Base-by-base conservation (phyloP, 2,888 invertebrate genomes). In the Autographa gamma region DNA sequence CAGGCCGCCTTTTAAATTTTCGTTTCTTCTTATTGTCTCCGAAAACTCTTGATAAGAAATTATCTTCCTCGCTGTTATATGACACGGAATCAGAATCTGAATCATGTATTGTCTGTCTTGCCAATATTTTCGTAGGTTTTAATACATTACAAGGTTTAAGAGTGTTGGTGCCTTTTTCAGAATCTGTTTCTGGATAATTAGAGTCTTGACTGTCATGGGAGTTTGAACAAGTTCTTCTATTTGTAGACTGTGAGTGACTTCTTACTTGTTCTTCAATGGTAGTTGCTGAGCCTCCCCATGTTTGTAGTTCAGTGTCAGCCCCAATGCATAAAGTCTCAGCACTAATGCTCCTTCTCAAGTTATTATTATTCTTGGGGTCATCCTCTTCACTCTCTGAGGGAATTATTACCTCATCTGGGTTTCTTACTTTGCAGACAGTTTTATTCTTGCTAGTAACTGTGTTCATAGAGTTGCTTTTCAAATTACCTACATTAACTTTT, bases 351-450 rank as follows among this genome's bases (percentile, higher is more conserved):
- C 92, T 90, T 60, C 79, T 81, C 43, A 79, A 76, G 43, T 68
- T 64, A 52, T 86, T 82, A 34, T 63, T 52, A 66, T 72, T 81
- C 71, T 84, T 65, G 74, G 69, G 68, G 56, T 92, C 92, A 67
- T 89, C 88, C 58, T 93, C 94, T 88, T 94, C 94, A 88, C 89
- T 92, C 4, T 93, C 93, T 69, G 91, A 91, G 74, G 83, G 66
- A 62, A 94, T 84, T 14, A 82, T 81, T 80, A 94, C 93, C 88
- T 95, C 95, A 83, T 95, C 95, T 61, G 95, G 95, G 79, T 95
- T 95, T 58, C 90, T 88, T 38, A 90, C 66, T 73, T 83, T 90
- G 70, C 83, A 76, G 48, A 83, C 72, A 41, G 68, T 52, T 74
- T 88, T 89, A 63, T 76, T 79, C 25, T 48, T 64, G 0, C 59